Base-by-base conservation (phyloP, 2,888 invertebrate species). In the Stenoptilia bipunctidactyla region DNA sequence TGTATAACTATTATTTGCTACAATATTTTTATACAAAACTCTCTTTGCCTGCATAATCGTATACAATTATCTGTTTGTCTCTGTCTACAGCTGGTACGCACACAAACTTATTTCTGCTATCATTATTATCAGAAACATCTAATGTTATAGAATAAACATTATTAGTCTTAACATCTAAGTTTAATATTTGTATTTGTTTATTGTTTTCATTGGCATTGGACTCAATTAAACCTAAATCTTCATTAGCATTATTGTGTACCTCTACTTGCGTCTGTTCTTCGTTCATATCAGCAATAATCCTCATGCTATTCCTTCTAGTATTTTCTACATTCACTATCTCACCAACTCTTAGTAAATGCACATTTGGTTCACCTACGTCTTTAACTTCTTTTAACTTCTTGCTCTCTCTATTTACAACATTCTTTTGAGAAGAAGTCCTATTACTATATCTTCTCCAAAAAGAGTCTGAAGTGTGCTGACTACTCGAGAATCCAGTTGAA, bases 381-480 rank as follows among this genome's bases (percentile, higher is more conserved):
- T 52, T 54, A 0, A 46, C 58, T 8, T 75, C 73, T 52, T 70
- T 76, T 0, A 62, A 42, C 53, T 71, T 79, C 40, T 74, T 75
- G 40, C 69, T 80, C 36, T 75, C 79, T 52, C 61, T 66, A 3
- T 67, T 75, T 1, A 75, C 45, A 6, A 73, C 53, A 30, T 70
- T 67, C 46, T 70, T 82, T 45, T 75, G 77, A 0, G 83, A 83
- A 0, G 75, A 77, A 0, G 77, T 61, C 55, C 82, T 66, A 42
- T 85, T 87, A 49, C 88, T 88, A 51, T 88, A 88, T 25, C 88
- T 61, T 52, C 87, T 86, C 85, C 89, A 87, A 52, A 89, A 88
- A 0, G 87, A 87, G 40, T 88, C 88, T 0, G 87, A 85, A 0
- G 85, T 86, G 34, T 86, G 84, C 40, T 88, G 87, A 45, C 85